Evolutionary conservation across 2,113 vertebrate species (phyloP).

Genomic region (Solea senegalensis): DNA sequence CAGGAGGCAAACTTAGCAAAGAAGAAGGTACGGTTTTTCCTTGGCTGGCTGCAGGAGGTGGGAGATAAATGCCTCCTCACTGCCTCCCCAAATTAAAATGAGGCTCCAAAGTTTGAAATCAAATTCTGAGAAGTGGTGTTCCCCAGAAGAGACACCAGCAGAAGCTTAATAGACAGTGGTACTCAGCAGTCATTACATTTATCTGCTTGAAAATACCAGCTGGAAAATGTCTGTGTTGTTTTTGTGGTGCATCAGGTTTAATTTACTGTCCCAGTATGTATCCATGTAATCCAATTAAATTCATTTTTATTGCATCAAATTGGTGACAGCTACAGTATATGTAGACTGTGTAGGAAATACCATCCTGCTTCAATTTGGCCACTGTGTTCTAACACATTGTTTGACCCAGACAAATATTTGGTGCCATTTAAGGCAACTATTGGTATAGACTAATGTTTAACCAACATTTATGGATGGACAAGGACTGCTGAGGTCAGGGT

Average conservation of each 20-base stretch:
- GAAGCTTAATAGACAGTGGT: not conserved
- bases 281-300: slow-evolving; percentile 22
- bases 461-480: not conserved
- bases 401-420: not conserved
- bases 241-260: not conserved
- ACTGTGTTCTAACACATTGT: no score
- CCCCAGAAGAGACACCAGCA: not conserved
- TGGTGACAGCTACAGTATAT: slow-evolving; percentile 23
- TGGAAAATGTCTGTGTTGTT: not conserved
- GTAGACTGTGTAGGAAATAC: not conserved
- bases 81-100: not conserved
- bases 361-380: not conserved
- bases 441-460: not conserved
- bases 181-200: not conserved
- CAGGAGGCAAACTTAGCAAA: not conserved
- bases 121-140: not conserved
- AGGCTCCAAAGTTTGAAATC: not conserved
- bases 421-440: not conserved
- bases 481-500: no score
- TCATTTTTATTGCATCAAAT: slow-evolving; percentile 14
- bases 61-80: not conserved
- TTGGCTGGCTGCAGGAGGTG: not conserved
- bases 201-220: not conserved
- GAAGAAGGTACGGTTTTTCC: not conserved
- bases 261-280: not conserved